These are phyloP conservation scores for Noctua comes DNA, from an alignment of 2,888 invertebrate species.

Conservation along the genomic window DNA sequence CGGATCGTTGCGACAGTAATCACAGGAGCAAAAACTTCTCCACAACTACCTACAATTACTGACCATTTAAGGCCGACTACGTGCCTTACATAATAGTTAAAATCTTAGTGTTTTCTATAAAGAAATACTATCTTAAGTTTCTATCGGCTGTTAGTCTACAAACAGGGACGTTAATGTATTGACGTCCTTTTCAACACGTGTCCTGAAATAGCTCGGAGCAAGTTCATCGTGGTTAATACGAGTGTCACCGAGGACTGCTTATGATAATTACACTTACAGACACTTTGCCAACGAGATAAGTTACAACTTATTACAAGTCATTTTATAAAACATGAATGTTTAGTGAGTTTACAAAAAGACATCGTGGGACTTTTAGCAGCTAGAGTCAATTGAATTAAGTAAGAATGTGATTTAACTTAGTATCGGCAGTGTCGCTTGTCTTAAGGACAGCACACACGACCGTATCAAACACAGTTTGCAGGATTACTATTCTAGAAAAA, in stretches of 20 bases:
- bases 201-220: conserved; percentile 59
- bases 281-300: conserved; percentile 46
- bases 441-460: conserved; percentile 49
- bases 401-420: conserved; percentile 33
- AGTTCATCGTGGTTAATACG: conserved; percentile 60
- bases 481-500: conserved; percentile 84
- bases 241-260: conserved; percentile 56
- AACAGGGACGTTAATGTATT: conserved; percentile 62
- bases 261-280: conserved; percentile 57
- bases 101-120: conserved; percentile 80
- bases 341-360: conserved; percentile 31
- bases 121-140: conserved; percentile 70
- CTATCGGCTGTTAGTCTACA: conserved; percentile 64
- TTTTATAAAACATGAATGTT: conserved; percentile 33
- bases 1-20: conserved; percentile 84
- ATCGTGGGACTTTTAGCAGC: conserved; percentile 22
- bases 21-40: conserved; percentile 81
- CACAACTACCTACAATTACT: conserved; percentile 87
- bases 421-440: conserved; percentile 37
- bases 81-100: conserved; percentile 84
- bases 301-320: conserved; percentile 42
- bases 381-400: conserved; percentile 30
- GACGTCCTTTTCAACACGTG: conserved; percentile 61
- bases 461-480: conserved; percentile 69
- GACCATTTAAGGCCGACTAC: conserved; percentile 86